Evolutionary conservation across 2,113 vertebrate genomes (phyloP).

Genomic region (Podiceps cristatus): DNA sequence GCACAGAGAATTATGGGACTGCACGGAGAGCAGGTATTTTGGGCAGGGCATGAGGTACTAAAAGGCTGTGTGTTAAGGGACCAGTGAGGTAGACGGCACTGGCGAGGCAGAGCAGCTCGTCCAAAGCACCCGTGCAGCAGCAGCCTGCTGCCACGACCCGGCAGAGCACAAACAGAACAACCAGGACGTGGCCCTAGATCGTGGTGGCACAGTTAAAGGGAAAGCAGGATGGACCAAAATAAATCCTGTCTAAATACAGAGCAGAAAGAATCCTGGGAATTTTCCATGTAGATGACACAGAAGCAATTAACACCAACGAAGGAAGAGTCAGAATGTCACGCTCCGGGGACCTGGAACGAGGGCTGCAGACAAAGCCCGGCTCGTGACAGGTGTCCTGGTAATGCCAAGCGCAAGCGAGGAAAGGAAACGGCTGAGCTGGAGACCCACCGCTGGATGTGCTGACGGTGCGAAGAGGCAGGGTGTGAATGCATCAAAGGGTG

Average conservation of each 20-base stretch:
- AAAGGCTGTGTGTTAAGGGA: background rate
- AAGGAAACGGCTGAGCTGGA: background rate
- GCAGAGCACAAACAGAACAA: background rate
- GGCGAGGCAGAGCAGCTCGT: background rate
- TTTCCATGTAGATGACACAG: background rate
- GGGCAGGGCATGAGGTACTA: background rate
- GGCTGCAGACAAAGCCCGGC: background rate
- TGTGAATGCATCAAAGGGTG: background rate
- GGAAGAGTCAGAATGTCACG: background rate
- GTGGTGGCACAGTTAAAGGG: background rate
- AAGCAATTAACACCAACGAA: background rate
- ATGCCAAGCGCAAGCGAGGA: background rate
- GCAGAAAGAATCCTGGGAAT: constrained; percentile 14
- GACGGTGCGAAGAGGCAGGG: background rate
- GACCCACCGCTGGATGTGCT: background rate
- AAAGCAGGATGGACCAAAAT: background rate
- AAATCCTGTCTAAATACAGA: constrained; percentile 16
- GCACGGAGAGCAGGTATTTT: background rate
- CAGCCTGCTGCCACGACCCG: background rate
- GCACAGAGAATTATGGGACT: background rate
- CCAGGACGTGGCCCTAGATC: background rate
- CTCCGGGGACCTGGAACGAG: background rate
- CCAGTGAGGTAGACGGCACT: background rate
- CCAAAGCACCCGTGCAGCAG: background rate
- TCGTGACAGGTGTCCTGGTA: background rate